These are phyloP conservation scores for Drosophila santomea DNA, from an alignment of 1,140 invertebrate species.

Conservation along the genomic window DNA sequence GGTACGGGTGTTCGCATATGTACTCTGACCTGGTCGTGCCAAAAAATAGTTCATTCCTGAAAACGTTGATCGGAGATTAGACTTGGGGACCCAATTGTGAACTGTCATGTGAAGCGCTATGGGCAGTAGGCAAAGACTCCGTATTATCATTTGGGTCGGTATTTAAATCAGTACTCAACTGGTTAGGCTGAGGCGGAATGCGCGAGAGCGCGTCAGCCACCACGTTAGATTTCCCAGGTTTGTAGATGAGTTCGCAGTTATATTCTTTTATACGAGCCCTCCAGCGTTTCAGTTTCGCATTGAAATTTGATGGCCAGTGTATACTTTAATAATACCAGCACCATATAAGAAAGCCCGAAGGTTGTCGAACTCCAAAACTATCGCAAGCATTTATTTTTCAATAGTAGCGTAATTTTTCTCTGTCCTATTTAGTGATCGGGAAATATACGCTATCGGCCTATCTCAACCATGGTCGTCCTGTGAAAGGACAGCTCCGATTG, in stretches of 20 bases:
- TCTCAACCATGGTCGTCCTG: slow-evolving; percentile 28
- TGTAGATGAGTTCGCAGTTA: background rate
- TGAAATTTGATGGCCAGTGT: slow-evolving; percentile 71
- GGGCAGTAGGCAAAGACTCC: too few relatives aligned
- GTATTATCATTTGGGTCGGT: too few relatives aligned
- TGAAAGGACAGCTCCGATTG: background rate
- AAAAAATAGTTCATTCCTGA: too few relatives aligned
- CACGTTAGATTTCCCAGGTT: background rate
- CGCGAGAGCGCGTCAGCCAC: slow-evolving; percentile 38
- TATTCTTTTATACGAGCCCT: slow-evolving; percentile 62
- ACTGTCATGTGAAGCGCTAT: too few relatives aligned
- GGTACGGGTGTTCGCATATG: too few relatives aligned
- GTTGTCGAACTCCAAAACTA: slow-evolving; percentile 80
- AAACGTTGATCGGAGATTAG: too few relatives aligned
- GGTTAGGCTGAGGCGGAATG: background rate
- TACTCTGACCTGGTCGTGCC: too few relatives aligned
- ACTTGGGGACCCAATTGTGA: too few relatives aligned
- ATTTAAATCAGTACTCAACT: too few relatives aligned
- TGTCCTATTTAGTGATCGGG: too few relatives aligned
- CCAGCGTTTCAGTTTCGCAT: slow-evolving; percentile 34
- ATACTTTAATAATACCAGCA: slow-evolving; percentile 20
- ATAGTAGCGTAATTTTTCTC: too few relatives aligned
- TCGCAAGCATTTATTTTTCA: background rate
- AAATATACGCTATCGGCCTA: too few relatives aligned
- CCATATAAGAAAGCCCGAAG: slow-evolving; percentile 73